Conservation (phyloP, 2,797 vertebrate species). For the Propithecus deckenii region DNA sequence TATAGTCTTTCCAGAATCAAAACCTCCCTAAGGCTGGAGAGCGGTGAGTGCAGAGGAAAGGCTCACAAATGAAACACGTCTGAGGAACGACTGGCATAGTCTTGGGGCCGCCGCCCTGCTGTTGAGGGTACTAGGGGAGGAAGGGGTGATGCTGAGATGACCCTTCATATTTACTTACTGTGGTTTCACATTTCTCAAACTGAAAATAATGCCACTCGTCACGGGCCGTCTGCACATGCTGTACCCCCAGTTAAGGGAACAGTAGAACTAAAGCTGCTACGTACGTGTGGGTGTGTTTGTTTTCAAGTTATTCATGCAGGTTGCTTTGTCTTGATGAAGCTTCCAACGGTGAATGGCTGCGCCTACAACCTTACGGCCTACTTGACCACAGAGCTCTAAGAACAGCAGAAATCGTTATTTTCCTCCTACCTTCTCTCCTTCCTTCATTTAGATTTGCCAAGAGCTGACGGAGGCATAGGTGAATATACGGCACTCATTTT, state of each 20-base stretch:
- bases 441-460: neutral
- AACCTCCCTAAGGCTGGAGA: neutral
- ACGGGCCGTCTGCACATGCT: accelerated
- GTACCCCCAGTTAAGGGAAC: neutral
- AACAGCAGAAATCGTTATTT: neutral
- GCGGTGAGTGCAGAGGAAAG: accelerated
- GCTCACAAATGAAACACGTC: neutral
- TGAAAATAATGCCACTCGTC: neutral
- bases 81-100: accelerated
- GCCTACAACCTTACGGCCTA: neutral
- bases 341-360: neutral
- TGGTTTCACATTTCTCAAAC: neutral
- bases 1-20: neutral
- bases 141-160: accelerated
- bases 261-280: too few species aligned
- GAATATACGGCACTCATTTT: neutral
- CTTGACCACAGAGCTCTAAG: constrained; percentile 23
- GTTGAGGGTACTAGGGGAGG: neutral
- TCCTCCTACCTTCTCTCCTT: neutral
- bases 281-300: too few species aligned
- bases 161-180: accelerated
- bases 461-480: neutral
- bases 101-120: accelerated
- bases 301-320: neutral
- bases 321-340: neutral